Conservation (phyloP, 2,888 invertebrate genomes). For the Caenorhabditis sp. region DNA sequence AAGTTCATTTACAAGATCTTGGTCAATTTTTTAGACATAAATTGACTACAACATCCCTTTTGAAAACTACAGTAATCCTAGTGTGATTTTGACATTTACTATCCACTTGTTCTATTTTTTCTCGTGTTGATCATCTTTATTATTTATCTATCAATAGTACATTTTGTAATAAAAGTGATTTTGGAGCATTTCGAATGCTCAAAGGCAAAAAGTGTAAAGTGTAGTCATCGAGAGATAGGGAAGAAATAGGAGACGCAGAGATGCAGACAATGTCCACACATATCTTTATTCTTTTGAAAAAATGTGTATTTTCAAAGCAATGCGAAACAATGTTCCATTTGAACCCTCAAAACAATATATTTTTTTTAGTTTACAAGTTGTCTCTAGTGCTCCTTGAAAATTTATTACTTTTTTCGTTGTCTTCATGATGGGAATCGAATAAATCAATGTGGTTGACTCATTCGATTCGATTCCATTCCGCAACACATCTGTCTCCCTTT, state of each 20-base stretch:
- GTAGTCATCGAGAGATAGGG: not conserved
- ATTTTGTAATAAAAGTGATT: too few species aligned
- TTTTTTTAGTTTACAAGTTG: not conserved
- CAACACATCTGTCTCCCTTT: too few species aligned
- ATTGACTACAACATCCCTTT: too few species aligned
- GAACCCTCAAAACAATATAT: not conserved
- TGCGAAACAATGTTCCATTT: not conserved
- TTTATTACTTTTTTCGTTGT: not conserved
- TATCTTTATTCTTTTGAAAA: not conserved
- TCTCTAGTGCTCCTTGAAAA: not conserved
- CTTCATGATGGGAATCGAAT: not conserved
- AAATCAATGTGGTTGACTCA: constrained; percentile 1
- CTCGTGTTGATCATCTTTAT: not conserved
- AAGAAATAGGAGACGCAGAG: not conserved
- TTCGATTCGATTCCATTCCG: too few species aligned
- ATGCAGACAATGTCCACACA: constrained; percentile 3
- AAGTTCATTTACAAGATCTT: too few species aligned
- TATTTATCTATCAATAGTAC: not conserved
- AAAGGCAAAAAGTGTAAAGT: constrained; percentile 3
- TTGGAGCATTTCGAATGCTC: constrained; percentile 1
- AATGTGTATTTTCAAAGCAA: not conserved
- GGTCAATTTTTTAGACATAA: too few species aligned
- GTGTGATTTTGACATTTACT: not conserved
- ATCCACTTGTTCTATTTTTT: not conserved
- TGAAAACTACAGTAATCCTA: too few species aligned